phyloP scores from a whole-genome alignment of 1,140 invertebrate genomes.

The Drosophila ananassae region DNA sequence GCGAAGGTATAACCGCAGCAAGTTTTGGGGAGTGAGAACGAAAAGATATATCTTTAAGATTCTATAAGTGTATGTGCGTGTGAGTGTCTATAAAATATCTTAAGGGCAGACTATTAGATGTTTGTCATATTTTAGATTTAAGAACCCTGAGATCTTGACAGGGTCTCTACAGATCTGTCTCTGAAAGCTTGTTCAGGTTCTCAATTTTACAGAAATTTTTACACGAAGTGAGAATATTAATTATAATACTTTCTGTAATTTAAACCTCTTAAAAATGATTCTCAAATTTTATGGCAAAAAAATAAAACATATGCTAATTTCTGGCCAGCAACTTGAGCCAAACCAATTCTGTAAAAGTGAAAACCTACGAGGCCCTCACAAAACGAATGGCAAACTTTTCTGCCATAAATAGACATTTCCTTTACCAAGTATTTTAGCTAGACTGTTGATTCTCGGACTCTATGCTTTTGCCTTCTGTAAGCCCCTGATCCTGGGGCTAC shows the following conservation, averaged over 20 bases:
- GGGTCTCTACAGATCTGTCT: background rate
- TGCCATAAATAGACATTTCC: background rate
- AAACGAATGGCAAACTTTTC: background rate
- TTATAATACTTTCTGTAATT: too few relatives aligned
- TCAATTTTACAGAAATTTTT: background rate
- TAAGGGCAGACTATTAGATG: slow-evolving; percentile 19
- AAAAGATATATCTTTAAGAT: slow-evolving; percentile 41
- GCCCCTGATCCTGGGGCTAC: background rate
- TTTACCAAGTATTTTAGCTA: background rate
- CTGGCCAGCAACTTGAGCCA: background rate
- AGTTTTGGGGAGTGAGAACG: slow-evolving; percentile 28
- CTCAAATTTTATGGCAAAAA: background rate
- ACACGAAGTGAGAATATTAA: too few relatives aligned
- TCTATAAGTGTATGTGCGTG: slow-evolving; percentile 41
- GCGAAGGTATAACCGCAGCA: slow-evolving; percentile 23
- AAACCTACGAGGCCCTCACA: background rate
- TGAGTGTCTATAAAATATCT: slow-evolving; percentile 39
- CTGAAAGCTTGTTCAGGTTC: too few relatives aligned
- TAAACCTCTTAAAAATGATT: background rate
- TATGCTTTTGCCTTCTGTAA: slow-evolving; percentile 19
- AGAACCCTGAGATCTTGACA: slow-evolving; percentile 6
- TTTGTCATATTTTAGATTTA: slow-evolving; percentile 25
- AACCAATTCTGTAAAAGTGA: background rate
- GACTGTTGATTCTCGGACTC: slow-evolving; percentile 3
- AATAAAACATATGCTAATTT: background rate